phyloP scores from a whole-genome alignment of 2,113 vertebrate species.

The Actenoides lindsayi region DNA sequence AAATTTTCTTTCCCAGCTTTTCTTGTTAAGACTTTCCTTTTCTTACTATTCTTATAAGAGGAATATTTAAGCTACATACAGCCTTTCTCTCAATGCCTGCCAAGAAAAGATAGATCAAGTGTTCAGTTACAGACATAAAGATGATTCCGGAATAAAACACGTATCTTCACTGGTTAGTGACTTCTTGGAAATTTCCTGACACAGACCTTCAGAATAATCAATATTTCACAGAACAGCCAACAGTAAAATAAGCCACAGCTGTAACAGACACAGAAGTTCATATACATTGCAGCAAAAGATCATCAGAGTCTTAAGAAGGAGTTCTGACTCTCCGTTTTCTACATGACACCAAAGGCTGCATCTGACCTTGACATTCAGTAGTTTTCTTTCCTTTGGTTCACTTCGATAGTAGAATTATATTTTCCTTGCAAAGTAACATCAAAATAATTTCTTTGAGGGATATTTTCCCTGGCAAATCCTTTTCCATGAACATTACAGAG shows the following conservation, averaged over 20 bases:
- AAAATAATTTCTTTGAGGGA: neutral
- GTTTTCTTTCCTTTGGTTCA: neutral
- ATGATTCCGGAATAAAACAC: neutral
- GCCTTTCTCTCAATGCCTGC: neutral
- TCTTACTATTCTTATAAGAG: neutral
- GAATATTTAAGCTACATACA: neutral
- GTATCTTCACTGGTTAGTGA: neutral
- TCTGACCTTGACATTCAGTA: neutral
- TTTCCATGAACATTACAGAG: neutral
- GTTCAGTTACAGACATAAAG: neutral
- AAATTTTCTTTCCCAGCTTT: neutral
- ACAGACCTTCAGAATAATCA: constrained; percentile 5
- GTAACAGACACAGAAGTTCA: neutral
- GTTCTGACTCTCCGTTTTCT: neutral
- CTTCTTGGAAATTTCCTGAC: constrained; percentile 19
- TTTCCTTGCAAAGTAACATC: neutral
- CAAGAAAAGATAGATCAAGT: constrained; percentile 9
- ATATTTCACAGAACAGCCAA: neutral
- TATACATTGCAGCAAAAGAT: neutral
- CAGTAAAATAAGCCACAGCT: neutral
- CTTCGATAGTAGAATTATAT: neutral
- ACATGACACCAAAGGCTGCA: neutral
- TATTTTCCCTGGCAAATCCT: neutral
- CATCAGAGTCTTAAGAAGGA: neutral
- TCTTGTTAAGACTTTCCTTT: neutral